phyloP scores from a whole-genome alignment of 2,113 vertebrate genomes.

The Platichthys stellatus region DNA sequence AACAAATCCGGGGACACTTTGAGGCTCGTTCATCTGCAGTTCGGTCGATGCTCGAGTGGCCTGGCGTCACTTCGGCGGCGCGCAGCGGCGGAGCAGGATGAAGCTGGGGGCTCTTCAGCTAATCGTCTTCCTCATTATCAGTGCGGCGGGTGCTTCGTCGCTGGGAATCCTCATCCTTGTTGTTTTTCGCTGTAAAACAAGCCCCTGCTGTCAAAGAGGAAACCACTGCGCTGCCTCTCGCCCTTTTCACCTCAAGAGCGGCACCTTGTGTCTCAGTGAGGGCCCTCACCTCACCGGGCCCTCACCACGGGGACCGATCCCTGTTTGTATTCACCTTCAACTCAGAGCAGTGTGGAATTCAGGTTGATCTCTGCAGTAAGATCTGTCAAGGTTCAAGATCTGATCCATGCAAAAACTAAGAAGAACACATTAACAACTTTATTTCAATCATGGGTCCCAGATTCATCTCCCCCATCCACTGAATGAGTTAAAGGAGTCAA shows the following conservation, averaged over 20 bases:
- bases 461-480: too few species aligned
- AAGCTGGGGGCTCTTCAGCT: conserved; percentile 21
- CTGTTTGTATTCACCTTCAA: too few species aligned
- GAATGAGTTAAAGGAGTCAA: too few species aligned
- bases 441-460: too few species aligned
- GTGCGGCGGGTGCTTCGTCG: conserved; percentile 28
- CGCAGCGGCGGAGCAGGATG: background rate
- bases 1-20: conserved; percentile 61
- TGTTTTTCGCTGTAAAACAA: conserved; percentile 65
- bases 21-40: conserved; percentile 50
- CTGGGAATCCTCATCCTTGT: conserved; percentile 63
- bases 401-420: too few species aligned
- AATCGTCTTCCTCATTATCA: conserved; percentile 31
- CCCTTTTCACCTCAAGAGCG: conserved; percentile 71
- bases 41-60: conserved; percentile 27
- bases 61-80: background rate
- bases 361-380: too few species aligned
- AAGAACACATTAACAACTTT: too few species aligned
- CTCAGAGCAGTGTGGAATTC: too few species aligned
- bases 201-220: conserved; percentile 59
- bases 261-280: conserved; percentile 65
- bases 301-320: too few species aligned
- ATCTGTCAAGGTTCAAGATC: too few species aligned
- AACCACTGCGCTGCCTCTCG: conserved; percentile 34
- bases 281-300: background rate